phyloP scores from a whole-genome alignment of 2,797 vertebrate genomes.

The Melanotaenia maccullochi region DNA sequence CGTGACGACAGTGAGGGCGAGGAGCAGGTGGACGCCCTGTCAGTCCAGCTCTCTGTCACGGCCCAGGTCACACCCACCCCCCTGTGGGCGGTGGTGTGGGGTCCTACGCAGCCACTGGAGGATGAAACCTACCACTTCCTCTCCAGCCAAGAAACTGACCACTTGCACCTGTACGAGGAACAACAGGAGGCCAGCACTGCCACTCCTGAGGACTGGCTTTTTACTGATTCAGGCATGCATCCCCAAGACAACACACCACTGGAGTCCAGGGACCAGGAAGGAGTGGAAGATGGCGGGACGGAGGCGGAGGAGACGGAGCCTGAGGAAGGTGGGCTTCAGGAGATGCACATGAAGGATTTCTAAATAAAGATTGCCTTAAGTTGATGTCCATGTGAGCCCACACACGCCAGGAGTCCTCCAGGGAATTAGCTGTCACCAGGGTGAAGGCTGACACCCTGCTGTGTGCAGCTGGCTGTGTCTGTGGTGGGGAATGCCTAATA shows the following conservation, averaged over 20 bases:
- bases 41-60: slow-evolving; percentile 79
- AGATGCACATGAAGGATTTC: slow-evolving; percentile 64
- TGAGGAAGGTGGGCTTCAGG: slow-evolving; percentile 81
- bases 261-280: slow-evolving; percentile 64
- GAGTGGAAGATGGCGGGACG: slow-evolving; percentile 62
- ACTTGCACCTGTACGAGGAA: slow-evolving; percentile 50
- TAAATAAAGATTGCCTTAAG: slow-evolving; percentile 66
- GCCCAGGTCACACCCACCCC: slow-evolving; percentile 84
- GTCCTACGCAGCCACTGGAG: slow-evolving; percentile 83
- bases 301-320: slow-evolving; percentile 76
- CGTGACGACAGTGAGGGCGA: slow-evolving; percentile 71
- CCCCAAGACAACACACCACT: slow-evolving; percentile 66
- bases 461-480: slow-evolving; percentile 63
- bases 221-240: slow-evolving; percentile 60
- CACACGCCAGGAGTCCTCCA: slow-evolving; percentile 56
- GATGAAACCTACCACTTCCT: slow-evolving; percentile 84
- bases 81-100: slow-evolving; percentile 86
- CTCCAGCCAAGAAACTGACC: slow-evolving; percentile 79
- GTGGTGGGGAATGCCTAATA: slow-evolving; percentile 64
- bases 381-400: slow-evolving; percentile 44
- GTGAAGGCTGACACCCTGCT: slow-evolving; percentile 61
- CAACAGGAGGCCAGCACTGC: slow-evolving; percentile 62
- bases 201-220: slow-evolving; percentile 71
- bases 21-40: slow-evolving; percentile 75
- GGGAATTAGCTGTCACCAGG: slow-evolving; percentile 74